Evolutionary conservation across 2,888 invertebrate species (phyloP), one percentile per base, ranked within the genome.

Genomic region (Steinernema hermaphroditum): DNA sequence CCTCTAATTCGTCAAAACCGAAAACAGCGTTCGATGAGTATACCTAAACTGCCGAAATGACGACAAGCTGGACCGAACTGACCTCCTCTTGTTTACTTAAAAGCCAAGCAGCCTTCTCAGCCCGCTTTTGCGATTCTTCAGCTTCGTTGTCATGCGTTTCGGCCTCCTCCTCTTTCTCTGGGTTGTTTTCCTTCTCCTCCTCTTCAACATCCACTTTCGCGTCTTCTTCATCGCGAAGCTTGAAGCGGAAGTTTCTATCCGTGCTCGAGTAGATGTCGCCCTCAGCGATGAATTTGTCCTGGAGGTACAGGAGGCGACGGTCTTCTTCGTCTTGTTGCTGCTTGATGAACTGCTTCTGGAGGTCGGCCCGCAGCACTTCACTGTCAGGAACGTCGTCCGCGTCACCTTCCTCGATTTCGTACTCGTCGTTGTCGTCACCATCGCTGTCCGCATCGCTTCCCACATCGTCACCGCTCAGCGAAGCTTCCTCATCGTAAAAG

Each of bases 401-500:
- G 70, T 70, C 54, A 70, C 80, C 78, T 72, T 77, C 80, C 62
- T 81, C 79, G 2, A 74, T 76, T 70, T 82, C 82, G 71, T 83
- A 83, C 19, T 74, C 77, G 72, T 82, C 75, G 37, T 54, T 68
- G 29, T 14, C 50, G 41, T 75, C 72, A 9, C 32, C 76, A 9
- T 73, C 76, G 22, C 81, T 79, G 16, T 82, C 82, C 0, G 73
- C 43, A 57, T 84, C 83, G 70, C 80, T 80, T 22, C 82, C 83
- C 16, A 85, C 78, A 57, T 85, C 84, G 57, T 82, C 82, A 43
- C 85, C 85, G 2, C 82, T 83, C 6, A 85, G 74, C 6, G 80
- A 81, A 12, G 85, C 85, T 74, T 85, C 84, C 41, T 85, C 85
- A 62, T 85, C 84, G 46, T 84, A 76, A 29, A 80, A 78, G 6